Conservation (phyloP, 2,113 vertebrate genomes). For the Sphyrna mokarran region DNA sequence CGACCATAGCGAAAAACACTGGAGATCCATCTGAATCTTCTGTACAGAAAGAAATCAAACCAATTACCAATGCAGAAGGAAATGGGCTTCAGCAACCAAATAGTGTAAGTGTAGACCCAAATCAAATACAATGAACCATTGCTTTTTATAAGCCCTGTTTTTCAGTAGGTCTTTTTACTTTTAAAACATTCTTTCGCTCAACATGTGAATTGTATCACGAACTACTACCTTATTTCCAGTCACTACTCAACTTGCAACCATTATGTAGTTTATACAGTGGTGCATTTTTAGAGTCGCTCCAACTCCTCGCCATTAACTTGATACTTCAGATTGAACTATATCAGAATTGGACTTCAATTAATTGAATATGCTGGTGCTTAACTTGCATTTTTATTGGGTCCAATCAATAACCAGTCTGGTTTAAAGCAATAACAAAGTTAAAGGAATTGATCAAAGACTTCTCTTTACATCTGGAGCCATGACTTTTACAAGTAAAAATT, state of each 20-base stretch:
- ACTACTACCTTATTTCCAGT: background rate
- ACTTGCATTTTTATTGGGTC: background rate
- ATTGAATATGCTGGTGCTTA: background rate
- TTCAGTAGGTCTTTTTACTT: background rate
- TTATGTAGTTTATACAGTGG: background rate
- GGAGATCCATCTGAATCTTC: conserved; percentile 61
- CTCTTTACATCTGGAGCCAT: background rate
- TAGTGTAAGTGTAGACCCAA: conserved; percentile 63
- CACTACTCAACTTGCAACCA: background rate
- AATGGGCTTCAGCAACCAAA: conserved; percentile 69
- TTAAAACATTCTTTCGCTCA: background rate
- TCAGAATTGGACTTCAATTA: background rate
- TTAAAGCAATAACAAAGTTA: background rate
- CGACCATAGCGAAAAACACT: conserved; percentile 52
- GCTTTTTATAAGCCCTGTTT: background rate
- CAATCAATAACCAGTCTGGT: background rate
- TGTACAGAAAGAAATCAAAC: conserved; percentile 69
- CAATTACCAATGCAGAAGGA: conserved; percentile 73
- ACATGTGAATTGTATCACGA: background rate
- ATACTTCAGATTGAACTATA: background rate
- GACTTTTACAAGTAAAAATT: background rate
- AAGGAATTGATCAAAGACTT: background rate
- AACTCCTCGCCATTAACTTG: background rate
- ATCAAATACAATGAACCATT: background rate
- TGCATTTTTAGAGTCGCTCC: background rate